Percentiles rank a stretch among this genome's conserved stretches.
phyloP scores from a whole-genome alignment of 1,140 invertebrate genomes.

The Neodiprion lecontei region DNA sequence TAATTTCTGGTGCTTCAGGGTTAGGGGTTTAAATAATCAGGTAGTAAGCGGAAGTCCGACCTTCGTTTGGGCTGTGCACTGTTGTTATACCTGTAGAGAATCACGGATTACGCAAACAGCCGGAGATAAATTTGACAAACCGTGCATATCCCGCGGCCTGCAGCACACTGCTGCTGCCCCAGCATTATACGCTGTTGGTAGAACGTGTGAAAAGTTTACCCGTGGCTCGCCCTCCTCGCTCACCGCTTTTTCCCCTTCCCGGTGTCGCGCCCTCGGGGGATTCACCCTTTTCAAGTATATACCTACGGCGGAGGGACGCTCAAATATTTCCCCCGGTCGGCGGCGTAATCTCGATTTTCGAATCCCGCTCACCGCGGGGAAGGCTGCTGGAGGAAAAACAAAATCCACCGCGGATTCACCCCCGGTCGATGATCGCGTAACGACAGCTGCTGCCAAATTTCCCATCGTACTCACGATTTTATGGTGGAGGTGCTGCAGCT shows the following conservation, averaged over 20 bases:
- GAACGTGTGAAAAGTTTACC: not conserved
- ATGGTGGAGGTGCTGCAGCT: slow-evolving; percentile 84
- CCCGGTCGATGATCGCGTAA: not conserved
- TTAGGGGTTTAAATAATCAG: too few species aligned
- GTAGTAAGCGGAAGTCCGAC: too few species aligned
- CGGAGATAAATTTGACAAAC: not conserved
- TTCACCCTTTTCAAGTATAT: not conserved
- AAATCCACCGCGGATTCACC: too few species aligned
- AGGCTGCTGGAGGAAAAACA: not conserved
- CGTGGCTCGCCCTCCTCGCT: not conserved
- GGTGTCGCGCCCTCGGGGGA: not conserved
- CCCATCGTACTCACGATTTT: slow-evolving; percentile 81
- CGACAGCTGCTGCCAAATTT: not conserved
- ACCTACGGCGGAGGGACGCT: not conserved
- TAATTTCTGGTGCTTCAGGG: too few species aligned
- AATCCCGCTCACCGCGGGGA: not conserved
- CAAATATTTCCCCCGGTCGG: not conserved
- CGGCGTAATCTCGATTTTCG: not conserved
- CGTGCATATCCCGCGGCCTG: not conserved
- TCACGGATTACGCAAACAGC: not conserved
- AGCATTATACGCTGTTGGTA: not conserved
- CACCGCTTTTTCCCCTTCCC: not conserved
- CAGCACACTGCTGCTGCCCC: not conserved
- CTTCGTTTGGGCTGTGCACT: too few species aligned
- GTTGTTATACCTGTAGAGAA: too few species aligned